These are phyloP conservation scores for Danio kyathit DNA, from an alignment of 2,797 vertebrate species.

Conservation along the genomic window DNA sequence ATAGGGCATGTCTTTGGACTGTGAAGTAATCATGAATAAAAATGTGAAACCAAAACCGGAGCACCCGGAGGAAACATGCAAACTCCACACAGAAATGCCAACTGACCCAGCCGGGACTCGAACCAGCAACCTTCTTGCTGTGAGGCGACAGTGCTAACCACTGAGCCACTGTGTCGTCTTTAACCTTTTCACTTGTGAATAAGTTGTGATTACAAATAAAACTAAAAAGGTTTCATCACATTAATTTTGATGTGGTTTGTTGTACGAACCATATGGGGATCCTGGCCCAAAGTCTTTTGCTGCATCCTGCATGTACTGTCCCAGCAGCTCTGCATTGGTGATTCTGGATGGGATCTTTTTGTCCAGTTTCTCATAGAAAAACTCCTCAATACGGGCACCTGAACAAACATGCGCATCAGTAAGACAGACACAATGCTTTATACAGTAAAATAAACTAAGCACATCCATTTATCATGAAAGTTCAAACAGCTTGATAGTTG, in stretches of 20 bases:
- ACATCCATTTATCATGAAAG: not conserved
- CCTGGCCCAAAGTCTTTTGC: conserved; percentile 89
- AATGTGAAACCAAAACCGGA: no score
- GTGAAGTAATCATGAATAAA: no score
- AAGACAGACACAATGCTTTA: not conserved
- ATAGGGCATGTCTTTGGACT: no score
- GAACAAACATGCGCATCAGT: conserved; percentile 46
- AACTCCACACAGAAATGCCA: no score
- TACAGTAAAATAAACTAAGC: not conserved
- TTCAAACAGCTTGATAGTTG: no score
- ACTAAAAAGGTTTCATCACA: not conserved
- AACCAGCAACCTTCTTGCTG: no score
- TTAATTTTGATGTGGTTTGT: not conserved
- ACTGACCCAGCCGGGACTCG: no score
- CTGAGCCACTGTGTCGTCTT: no score
- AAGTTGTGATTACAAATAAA: not conserved
- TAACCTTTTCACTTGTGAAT: no score
- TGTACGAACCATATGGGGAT: conserved; percentile 89
- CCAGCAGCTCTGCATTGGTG: conserved; percentile 92
- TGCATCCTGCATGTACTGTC: conserved; percentile 95
- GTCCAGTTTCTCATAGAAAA: conserved; percentile 97
- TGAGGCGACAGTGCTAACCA: no score
- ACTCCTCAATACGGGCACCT: conserved; percentile 94
- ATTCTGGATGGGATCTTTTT: conserved; percentile 90
- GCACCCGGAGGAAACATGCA: no score